Evolutionary conservation across 2,888 invertebrate species (phyloP).

Genomic region (Andrena hattorfiana): DNA sequence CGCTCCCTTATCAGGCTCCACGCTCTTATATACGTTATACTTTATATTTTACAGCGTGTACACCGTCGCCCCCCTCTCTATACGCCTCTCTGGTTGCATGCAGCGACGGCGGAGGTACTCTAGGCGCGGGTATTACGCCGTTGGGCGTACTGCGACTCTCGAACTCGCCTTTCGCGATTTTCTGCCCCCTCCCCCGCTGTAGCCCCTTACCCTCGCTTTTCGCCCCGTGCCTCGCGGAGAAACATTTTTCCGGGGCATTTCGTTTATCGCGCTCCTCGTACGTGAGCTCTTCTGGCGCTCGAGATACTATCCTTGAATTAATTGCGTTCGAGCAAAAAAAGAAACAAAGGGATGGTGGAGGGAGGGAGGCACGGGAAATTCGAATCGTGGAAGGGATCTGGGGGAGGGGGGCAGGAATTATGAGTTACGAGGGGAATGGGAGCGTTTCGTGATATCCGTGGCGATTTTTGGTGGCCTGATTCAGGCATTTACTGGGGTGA

Average conservation of each 20-base stretch:
- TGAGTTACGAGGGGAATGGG: too few species aligned
- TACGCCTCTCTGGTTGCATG: slow-evolving; percentile 62
- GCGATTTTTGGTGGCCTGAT: too few species aligned
- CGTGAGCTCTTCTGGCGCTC: slow-evolving; percentile 58
- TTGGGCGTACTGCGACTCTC: slow-evolving; percentile 52
- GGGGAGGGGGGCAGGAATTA: slow-evolving; percentile 19
- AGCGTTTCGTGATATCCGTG: too few species aligned
- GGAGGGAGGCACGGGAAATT: slow-evolving; percentile 47
- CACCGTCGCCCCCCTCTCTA: slow-evolving; percentile 44
- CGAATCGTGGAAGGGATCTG: slow-evolving; percentile 66
- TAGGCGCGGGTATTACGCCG: slow-evolving; percentile 71
- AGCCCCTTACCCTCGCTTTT: slow-evolving; percentile 11
- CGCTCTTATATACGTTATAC: slow-evolving; percentile 80
- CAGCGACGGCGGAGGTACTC: slow-evolving; percentile 61
- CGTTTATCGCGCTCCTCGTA: slow-evolving; percentile 78
- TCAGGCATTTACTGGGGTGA: too few species aligned
- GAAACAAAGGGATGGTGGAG: not conserved
- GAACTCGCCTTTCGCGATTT: slow-evolving; percentile 39
- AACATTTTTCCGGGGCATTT: slow-evolving; percentile 79
- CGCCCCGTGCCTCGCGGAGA: slow-evolving; percentile 58
- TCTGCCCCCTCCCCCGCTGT: slow-evolving; percentile 11
- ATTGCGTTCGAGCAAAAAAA: slow-evolving; percentile 62
- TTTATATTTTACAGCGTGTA: slow-evolving; percentile 80
- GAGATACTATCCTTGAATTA: slow-evolving; percentile 77
- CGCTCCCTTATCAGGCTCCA: slow-evolving; percentile 80